phyloP scores from a whole-genome alignment of 2,888 invertebrate species.

The Stenotaenia linearis region DNA sequence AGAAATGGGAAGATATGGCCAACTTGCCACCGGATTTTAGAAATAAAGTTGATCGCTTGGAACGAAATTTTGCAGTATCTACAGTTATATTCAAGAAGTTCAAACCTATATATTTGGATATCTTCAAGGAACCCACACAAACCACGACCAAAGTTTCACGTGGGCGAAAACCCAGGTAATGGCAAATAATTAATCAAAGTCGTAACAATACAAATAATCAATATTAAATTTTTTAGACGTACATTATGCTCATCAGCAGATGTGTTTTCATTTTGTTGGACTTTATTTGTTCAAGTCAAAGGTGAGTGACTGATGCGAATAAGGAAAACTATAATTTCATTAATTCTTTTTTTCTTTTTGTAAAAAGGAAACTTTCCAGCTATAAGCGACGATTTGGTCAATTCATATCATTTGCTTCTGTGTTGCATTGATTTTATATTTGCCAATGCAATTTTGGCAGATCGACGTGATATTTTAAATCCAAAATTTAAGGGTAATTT shows the following conservation, averaged over 20 bases:
- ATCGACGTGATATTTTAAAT: slow-evolving; percentile 79
- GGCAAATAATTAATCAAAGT: background rate
- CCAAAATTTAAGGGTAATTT: slow-evolving; percentile 66
- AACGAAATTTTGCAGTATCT: slow-evolving; percentile 87
- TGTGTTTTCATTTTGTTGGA: slow-evolving; percentile 91
- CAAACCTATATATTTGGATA: slow-evolving; percentile 76
- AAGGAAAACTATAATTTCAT: background rate
- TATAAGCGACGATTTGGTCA: slow-evolving; percentile 86
- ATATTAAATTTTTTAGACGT: slow-evolving; percentile 53
- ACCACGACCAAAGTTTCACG: slow-evolving; percentile 56
- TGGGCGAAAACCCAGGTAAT: slow-evolving; percentile 57
- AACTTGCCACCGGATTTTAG: slow-evolving; percentile 75
- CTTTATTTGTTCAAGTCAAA: slow-evolving; percentile 75
- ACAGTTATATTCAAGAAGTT: slow-evolving; percentile 90
- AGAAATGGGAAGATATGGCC: slow-evolving; percentile 93
- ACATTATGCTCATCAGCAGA: slow-evolving; percentile 73
- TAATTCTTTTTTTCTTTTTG: slow-evolving; percentile 30
- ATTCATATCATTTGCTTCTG: slow-evolving; percentile 83
- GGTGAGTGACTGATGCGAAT: slow-evolving; percentile 40
- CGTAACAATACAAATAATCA: background rate
- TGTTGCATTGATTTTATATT: slow-evolving; percentile 88
- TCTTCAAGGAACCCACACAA: slow-evolving; percentile 66
- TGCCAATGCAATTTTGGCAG: slow-evolving; percentile 73
- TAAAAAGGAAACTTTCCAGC: slow-evolving; percentile 69
- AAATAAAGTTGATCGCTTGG: slow-evolving; percentile 72